Base-by-base conservation (phyloP, 2,888 invertebrate species). In the Capitulum mitella region DNA sequence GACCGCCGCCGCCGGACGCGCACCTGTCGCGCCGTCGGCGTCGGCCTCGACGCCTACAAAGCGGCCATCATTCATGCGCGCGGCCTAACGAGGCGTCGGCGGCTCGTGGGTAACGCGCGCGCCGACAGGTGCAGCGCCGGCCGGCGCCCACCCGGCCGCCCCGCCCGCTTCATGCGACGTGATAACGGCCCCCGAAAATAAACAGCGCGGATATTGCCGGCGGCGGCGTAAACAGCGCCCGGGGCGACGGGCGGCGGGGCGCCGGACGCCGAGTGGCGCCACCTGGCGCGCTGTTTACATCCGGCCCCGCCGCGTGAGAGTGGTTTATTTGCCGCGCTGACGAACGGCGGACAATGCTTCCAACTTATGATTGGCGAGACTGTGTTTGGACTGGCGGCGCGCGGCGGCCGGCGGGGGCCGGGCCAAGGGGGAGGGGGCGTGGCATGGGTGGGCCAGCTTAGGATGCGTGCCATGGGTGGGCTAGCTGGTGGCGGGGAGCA, bases 251-350 rank as follows among this genome's bases (percentile, higher is more conserved):
- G 3, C 26, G 26, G 6, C 40, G 70, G 40, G n/a, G 82, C 80
- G 80, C 43, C 80, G 19, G 78, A 80, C 1, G 37, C 77, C 51
- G 81, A 89, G 80, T 89, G 90, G 81, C 90, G 90, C 85, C 90
- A 89, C 84, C 84, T 89, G 82, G 85, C 88, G 82, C 88, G 88
- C 84, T 85, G 87, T 76, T 76, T 76, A 48, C 32, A n/a, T 76
- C 76, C 76, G 29, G 29, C 19, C 46, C 19, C 2, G 70, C 6
- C 29, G 10, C 22, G 37, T 40, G 26, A 40, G 40, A 19, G 70
- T 1, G 10, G 70, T 70, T 70, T 70, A 70, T 70, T 70, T 70
- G 70, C 40, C 10, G 19, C 19, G 26, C 37, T 40, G 70, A 70
- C 40, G 70, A 29, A 10, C 32, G 64, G 32, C 34, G 19, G 32